Percentiles rank a stretch among this genome's conserved stretches.
Conservation (phyloP, 2,797 vertebrate genomes). For the Poliocrania exsul region DNA sequence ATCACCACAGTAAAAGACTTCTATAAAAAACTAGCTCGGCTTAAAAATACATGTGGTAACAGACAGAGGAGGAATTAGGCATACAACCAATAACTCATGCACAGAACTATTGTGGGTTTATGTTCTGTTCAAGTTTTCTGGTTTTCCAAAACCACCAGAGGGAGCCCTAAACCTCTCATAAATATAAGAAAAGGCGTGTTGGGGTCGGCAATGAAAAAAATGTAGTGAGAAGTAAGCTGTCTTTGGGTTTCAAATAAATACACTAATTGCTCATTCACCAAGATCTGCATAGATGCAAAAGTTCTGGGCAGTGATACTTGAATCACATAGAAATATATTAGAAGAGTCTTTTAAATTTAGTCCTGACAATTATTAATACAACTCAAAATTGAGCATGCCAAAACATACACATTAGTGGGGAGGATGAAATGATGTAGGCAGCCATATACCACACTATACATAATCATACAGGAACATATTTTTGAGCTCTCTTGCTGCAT, state of each 20-base stretch:
- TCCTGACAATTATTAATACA: background rate
- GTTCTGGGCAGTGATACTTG: background rate
- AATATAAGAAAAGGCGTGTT: background rate
- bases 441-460: background rate
- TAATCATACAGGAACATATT: background rate
- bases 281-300: background rate
- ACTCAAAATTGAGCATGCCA: background rate
- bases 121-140: background rate
- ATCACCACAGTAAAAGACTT: background rate
- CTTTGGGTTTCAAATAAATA: background rate
- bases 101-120: background rate
- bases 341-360: background rate
- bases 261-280: background rate
- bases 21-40: background rate
- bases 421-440: background rate
- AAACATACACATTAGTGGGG: background rate
- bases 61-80: background rate
- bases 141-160: conserved; percentile 38
- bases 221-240: background rate
- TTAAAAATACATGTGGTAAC: background rate
- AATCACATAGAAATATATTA: background rate
- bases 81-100: background rate
- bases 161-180: conserved; percentile 25
- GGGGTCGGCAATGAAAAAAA: background rate
- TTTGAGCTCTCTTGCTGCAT: background rate